phyloP scores from a whole-genome alignment of 1,140 invertebrate genomes.

The Hyles vespertilio region DNA sequence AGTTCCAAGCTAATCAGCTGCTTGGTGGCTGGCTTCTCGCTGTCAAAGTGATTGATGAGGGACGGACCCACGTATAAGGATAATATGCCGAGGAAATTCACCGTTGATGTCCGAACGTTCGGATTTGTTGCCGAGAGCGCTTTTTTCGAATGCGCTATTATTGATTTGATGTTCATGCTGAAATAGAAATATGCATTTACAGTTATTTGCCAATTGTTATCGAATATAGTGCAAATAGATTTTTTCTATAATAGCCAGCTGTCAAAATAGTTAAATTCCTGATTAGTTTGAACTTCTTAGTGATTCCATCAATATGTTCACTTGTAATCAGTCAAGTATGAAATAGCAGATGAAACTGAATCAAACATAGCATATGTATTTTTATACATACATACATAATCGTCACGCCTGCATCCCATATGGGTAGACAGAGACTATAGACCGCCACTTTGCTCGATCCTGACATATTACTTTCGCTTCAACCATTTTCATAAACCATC shows the following conservation, averaged over 20 bases:
- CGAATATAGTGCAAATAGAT: background rate
- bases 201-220: slow-evolving; percentile 5
- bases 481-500: too few relatives aligned
- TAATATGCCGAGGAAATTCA: slow-evolving; percentile 81
- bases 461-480: too few relatives aligned
- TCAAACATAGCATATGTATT: too few relatives aligned
- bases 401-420: too few relatives aligned
- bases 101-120: slow-evolving; percentile 84
- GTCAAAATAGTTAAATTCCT: too few relatives aligned
- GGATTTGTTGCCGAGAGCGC: slow-evolving; percentile 90
- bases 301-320: too few relatives aligned
- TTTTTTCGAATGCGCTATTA: slow-evolving; percentile 90
- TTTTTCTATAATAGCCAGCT: background rate
- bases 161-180: slow-evolving; percentile 85
- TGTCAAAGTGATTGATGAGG: slow-evolving; percentile 88
- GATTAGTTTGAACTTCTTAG: too few relatives aligned
- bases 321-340: too few relatives aligned
- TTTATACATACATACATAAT: too few relatives aligned
- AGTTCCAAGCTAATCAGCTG: slow-evolving; percentile 93
- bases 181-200: slow-evolving; percentile 25
- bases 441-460: too few relatives aligned
- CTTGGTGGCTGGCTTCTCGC: slow-evolving; percentile 89
- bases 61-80: slow-evolving; percentile 89
- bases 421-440: too few relatives aligned
- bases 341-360: too few relatives aligned